phyloP scores from a whole-genome alignment of 2,888 invertebrate genomes.

The Aleiodes alternator region DNA sequence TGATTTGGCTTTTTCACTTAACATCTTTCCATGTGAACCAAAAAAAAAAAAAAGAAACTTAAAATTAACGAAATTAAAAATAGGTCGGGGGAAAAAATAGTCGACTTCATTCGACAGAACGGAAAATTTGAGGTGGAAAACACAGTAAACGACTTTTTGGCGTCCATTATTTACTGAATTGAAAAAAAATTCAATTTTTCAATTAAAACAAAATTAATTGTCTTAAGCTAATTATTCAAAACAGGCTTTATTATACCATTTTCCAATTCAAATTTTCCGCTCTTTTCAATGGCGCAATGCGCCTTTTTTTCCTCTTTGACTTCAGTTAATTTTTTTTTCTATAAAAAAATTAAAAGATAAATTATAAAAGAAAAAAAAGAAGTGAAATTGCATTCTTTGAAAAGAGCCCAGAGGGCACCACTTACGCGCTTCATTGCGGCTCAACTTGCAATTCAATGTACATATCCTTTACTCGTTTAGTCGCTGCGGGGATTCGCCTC shows the following conservation, averaged over 20 bases:
- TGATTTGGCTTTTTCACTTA: conserved; percentile 22
- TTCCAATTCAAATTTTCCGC: not conserved
- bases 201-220: no score
- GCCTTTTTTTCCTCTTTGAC: no score
- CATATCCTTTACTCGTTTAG: conserved; percentile 35
- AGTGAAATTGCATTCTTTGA: conserved; percentile 8
- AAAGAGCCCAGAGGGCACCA: conserved; percentile 47
- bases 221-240: not conserved
- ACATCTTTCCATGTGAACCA: not conserved
- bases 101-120: no score
- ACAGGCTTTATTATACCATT: not conserved
- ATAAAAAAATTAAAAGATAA: conserved; percentile 5
- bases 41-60: no score
- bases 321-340: no score
- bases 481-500: conserved; percentile 51
- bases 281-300: no score
- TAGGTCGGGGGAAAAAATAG: no score
- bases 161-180: not conserved
- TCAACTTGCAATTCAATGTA: conserved; percentile 9
- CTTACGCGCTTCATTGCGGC: conserved; percentile 36
- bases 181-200: not conserved
- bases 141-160: not conserved
- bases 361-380: conserved; percentile 18
- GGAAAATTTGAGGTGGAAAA: no score
- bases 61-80: no score